These are phyloP conservation scores for Chaetorhynchus papuensis DNA, from an alignment of 2,113 vertebrate species.

Conservation along the genomic window DNA sequence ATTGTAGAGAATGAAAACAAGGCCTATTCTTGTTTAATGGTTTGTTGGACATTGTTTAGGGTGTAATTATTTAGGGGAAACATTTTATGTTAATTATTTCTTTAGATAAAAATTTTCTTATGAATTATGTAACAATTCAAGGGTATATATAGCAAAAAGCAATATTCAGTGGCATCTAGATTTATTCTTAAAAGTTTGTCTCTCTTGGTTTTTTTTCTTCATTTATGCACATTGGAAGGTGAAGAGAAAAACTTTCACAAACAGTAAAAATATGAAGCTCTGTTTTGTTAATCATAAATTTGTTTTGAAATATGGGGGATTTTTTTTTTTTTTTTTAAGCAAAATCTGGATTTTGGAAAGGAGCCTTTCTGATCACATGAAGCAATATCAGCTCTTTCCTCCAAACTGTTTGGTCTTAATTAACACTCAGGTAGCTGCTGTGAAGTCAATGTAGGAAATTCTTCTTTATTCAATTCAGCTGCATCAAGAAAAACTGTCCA, in stretches of 20 bases:
- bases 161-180: background rate
- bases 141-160: background rate
- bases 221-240: background rate
- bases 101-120: background rate
- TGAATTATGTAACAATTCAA: background rate
- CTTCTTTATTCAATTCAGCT: background rate
- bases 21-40: background rate
- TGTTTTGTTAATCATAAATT: background rate
- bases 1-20: background rate
- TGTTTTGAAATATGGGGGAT: background rate
- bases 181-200: background rate
- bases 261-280: background rate
- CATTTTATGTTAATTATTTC: background rate
- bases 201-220: background rate
- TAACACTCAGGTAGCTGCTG: background rate
- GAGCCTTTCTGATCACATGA: background rate
- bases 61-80: background rate
- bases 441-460: background rate
- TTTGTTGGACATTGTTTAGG: background rate
- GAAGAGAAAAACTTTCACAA: background rate
- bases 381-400: background rate
- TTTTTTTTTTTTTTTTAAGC: background rate
- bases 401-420: background rate
- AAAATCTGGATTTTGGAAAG: background rate
- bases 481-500: background rate